phyloP scores from a whole-genome alignment of 2,888 invertebrate genomes.

The Himalopsyche japonica region DNA sequence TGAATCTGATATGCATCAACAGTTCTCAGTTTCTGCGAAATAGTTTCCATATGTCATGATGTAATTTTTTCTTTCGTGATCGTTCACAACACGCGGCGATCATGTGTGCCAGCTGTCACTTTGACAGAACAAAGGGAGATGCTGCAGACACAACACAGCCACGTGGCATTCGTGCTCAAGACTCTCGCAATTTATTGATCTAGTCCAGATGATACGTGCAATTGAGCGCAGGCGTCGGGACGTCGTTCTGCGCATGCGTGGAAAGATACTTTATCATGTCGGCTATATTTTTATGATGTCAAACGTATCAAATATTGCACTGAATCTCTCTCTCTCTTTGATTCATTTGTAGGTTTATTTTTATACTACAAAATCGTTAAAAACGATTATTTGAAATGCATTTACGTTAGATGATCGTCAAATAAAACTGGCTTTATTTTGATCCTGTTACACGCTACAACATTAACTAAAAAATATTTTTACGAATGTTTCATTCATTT shows the following conservation, averaged over 20 bases:
- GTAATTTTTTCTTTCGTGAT: background rate
- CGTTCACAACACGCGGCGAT: background rate
- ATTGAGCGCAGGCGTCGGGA: background rate
- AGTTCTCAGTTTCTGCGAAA: too few relatives aligned
- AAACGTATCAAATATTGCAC: background rate
- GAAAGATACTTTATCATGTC: background rate
- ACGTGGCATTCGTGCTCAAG: slow-evolving; percentile 6
- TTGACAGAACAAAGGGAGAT: slow-evolving; percentile 11
- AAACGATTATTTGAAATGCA: too few relatives aligned
- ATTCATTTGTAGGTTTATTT: too few relatives aligned
- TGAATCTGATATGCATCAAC: too few relatives aligned
- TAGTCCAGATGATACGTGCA: slow-evolving; percentile 2
- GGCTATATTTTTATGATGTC: background rate
- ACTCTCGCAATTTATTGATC: slow-evolving; percentile 7
- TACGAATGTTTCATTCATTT: background rate
- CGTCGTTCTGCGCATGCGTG: background rate
- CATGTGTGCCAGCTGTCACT: slow-evolving; percentile 17
- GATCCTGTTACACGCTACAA: too few relatives aligned
- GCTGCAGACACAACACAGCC: slow-evolving; percentile 24
- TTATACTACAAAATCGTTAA: too few relatives aligned
- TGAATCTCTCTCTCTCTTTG: background rate
- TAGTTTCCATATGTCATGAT: background rate
- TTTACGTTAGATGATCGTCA: too few relatives aligned
- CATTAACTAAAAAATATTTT: too few relatives aligned
- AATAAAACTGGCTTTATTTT: too few relatives aligned